phyloP scores from a whole-genome alignment of 2,888 invertebrate genomes.

The Atrina japonica region DNA sequence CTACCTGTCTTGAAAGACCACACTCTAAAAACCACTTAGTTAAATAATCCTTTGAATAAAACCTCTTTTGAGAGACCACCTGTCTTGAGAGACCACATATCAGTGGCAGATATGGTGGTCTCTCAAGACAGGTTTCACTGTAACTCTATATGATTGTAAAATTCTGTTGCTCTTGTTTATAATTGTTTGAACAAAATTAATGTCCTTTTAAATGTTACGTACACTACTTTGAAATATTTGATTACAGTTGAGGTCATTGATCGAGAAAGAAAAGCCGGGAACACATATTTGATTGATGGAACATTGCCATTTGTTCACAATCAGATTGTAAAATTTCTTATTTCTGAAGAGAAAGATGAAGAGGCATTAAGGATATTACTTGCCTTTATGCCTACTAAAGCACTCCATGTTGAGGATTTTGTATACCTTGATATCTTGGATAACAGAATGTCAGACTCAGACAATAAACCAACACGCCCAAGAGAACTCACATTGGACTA shows the following conservation, averaged over 20 bases:
- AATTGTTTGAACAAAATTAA: neutral
- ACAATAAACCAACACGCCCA: constrained; percentile 40
- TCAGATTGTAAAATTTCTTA: constrained; percentile 46
- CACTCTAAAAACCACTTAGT: too few relatives aligned
- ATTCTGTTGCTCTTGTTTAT: neutral
- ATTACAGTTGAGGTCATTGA: constrained; percentile 29
- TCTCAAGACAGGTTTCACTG: too few relatives aligned
- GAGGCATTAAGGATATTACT: constrained; percentile 44
- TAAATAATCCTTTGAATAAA: too few relatives aligned
- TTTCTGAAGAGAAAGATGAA: constrained; percentile 32
- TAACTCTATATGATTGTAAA: too few relatives aligned
- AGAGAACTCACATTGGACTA: constrained; percentile 52
- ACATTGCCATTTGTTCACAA: constrained; percentile 31
- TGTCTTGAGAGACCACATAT: too few relatives aligned
- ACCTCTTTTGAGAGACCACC: too few relatives aligned
- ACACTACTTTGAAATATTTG: too few relatives aligned
- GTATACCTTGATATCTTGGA: constrained; percentile 41
- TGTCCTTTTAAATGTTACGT: too few relatives aligned
- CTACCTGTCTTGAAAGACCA: too few relatives aligned
- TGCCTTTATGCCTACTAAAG: constrained; percentile 27
- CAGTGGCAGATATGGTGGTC: too few relatives aligned
- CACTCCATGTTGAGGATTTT: constrained; percentile 11
- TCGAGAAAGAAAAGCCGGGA: constrained; percentile 10
- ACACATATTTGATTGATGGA: constrained; percentile 3
- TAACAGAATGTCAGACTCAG: constrained; percentile 28